These are phyloP conservation scores for Protodeltote pygarga DNA, from an alignment of 2,888 invertebrate species.

Conservation along the genomic window DNA sequence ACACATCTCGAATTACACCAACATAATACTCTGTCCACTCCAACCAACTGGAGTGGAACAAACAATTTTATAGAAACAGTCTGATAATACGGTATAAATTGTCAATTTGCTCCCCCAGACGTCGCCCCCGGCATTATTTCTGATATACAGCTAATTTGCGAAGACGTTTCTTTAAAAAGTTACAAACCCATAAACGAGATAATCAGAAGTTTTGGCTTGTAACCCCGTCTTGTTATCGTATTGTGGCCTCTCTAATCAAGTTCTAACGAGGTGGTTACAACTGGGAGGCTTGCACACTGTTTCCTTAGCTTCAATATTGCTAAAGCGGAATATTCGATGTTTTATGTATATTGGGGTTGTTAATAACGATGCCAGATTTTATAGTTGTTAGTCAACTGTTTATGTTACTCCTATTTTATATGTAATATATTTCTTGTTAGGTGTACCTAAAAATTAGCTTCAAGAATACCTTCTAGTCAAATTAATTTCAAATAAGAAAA, in stretches of 20 bases:
- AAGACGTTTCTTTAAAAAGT: conserved; percentile 63
- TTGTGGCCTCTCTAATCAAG: conserved; percentile 72
- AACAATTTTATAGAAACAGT: conserved; percentile 38
- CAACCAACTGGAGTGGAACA: conserved; percentile 9
- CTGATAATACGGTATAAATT: conserved; percentile 45
- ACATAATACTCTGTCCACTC: conserved; percentile 24
- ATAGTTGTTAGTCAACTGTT: too few species aligned
- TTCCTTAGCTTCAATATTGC: conserved; percentile 11
- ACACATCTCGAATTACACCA: too few species aligned
- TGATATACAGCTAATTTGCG: conserved; percentile 48
- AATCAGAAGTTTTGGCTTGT: conserved; percentile 65
- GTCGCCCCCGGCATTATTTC: conserved; percentile 45
- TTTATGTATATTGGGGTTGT: too few species aligned
- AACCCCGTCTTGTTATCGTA: conserved; percentile 60
- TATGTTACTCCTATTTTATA: too few species aligned
- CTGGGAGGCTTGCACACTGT: conserved; percentile 46
- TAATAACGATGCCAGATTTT: too few species aligned
- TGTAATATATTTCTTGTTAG: too few species aligned
- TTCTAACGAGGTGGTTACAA: conserved; percentile 67
- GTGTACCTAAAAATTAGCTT: too few species aligned
- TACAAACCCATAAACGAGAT: conserved; percentile 52
- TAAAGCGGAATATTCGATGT: not conserved
- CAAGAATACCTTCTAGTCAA: not conserved
- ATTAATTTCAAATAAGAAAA: not conserved
- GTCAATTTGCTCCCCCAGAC: conserved; percentile 47